Conservation (phyloP, 2,113 vertebrate species). For the Melanocharis versteri region DNA sequence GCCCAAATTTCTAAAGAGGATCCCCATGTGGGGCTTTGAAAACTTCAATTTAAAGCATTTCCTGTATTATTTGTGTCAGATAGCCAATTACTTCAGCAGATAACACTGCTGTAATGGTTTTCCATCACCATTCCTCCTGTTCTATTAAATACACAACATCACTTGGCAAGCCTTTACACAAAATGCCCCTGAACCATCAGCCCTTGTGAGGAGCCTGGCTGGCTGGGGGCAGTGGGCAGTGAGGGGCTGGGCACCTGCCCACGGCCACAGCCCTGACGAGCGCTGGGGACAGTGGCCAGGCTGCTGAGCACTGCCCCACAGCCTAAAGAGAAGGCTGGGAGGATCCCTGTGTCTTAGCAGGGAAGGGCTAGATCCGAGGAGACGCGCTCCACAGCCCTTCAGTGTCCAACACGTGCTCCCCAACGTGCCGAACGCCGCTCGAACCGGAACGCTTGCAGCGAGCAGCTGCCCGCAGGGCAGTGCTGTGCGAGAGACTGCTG, state of each 20-base stretch:
- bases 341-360: neutral
- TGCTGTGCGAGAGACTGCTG: fast-evolving
- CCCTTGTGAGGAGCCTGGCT: fast-evolving
- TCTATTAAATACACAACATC: neutral
- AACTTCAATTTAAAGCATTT: neutral
- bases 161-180: fast-evolving
- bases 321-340: fast-evolving
- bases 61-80: neutral
- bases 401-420: fast-evolving
- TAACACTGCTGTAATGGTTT: neutral
- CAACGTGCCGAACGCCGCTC: fast-evolving
- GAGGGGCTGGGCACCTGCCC: neutral
- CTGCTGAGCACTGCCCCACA: neutral
- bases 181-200: fast-evolving
- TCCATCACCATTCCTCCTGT: neutral
- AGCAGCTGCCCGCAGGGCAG: neutral
- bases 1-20: neutral
- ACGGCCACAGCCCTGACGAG: fast-evolving
- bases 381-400: fast-evolving
- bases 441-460: fast-evolving
- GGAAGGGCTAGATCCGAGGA: fast-evolving
- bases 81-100: neutral
- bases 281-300: fast-evolving
- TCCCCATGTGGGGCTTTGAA: neutral
- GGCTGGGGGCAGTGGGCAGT: neutral